Conservation (phyloP, 2,113 vertebrate genomes). For the Phylloscopus trochilus region DNA sequence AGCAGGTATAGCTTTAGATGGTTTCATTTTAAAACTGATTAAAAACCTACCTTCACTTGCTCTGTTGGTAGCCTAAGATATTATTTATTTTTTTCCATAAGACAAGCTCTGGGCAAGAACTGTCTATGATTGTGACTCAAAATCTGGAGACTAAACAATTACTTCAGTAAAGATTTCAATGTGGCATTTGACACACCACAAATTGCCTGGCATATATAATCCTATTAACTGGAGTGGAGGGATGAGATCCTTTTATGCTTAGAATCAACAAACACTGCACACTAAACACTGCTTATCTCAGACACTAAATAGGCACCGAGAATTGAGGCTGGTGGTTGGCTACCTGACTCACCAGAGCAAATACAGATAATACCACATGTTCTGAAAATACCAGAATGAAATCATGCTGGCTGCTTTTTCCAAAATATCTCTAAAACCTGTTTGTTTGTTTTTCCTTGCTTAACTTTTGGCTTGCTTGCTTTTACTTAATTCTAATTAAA, state of each 20-base stretch:
- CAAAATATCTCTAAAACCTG: background rate
- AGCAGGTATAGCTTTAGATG: background rate
- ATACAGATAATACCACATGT: background rate
- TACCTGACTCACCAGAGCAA: background rate
- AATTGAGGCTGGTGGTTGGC: background rate
- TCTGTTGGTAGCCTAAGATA: background rate
- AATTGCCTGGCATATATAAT: constrained; percentile 39
- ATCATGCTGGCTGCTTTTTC: background rate
- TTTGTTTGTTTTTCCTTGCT: background rate
- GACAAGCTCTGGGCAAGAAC: background rate
- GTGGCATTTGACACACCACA: background rate
- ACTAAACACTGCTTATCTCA: background rate
- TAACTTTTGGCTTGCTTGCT: background rate
- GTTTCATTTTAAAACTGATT: background rate
- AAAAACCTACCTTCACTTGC: background rate
- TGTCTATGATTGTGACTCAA: background rate
- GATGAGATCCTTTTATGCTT: constrained; percentile 25
- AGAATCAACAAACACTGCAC: constrained; percentile 1
- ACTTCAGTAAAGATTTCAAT: background rate
- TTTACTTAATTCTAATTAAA: background rate
- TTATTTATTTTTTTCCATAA: background rate
- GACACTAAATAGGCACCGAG: background rate
- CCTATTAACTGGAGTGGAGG: background rate
- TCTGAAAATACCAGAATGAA: background rate
- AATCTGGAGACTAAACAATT: constrained; percentile 10